These are phyloP conservation scores for Amphiprion ocellaris DNA, from an alignment of 2,113 vertebrate genomes.

Conservation along the genomic window DNA sequence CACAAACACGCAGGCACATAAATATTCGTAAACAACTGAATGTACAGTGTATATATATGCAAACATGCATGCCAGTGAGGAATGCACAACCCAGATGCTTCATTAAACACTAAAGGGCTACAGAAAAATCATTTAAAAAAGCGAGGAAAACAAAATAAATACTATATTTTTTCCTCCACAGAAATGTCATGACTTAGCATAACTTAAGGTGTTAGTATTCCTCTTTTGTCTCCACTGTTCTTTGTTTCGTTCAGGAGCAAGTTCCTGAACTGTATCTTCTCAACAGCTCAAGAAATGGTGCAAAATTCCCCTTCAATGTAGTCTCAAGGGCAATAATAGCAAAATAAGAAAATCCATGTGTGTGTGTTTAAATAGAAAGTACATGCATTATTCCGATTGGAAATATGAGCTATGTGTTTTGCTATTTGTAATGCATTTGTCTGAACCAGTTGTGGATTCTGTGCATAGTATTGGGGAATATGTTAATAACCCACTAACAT, in stretches of 20 bases:
- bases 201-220: background rate
- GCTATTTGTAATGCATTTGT: background rate
- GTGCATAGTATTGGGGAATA: too few species aligned
- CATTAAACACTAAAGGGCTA: background rate
- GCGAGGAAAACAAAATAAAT: background rate
- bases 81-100: background rate
- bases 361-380: too few species aligned
- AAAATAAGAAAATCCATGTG: background rate
- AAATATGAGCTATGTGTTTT: background rate
- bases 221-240: background rate
- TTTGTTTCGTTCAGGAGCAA: background rate
- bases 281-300: background rate
- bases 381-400: background rate
- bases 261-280: too few species aligned
- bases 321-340: background rate
- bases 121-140: constrained; percentile 5
- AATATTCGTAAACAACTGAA: background rate
- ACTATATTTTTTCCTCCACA: background rate
- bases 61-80: constrained; percentile 5
- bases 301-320: background rate
- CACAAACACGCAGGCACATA: background rate
- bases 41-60: background rate
- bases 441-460: too few species aligned
- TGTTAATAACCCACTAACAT: too few species aligned
- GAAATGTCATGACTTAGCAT: background rate